A percentile compares a stretch with the other conserved stretches of the same genome.
These are phyloP conservation scores for Gallirallus australis DNA, from an alignment of 2,797 vertebrate genomes.

Conservation along the genomic window DNA sequence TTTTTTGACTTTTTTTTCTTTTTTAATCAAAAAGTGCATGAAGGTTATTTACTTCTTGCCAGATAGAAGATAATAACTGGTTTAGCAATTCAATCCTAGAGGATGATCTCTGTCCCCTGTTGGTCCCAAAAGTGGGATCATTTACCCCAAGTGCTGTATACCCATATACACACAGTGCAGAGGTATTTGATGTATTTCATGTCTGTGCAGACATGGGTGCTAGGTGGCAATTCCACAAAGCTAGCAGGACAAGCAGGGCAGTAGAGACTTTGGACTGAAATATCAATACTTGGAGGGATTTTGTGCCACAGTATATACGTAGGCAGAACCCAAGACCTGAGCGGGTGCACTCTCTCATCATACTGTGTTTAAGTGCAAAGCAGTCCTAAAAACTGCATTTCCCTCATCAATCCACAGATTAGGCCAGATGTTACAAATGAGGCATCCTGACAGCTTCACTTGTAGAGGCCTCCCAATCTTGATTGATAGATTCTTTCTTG, in stretches of 20 bases:
- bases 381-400: not conserved
- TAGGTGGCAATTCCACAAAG: no score
- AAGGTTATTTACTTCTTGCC: not conserved
- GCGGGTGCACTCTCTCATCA: not conserved
- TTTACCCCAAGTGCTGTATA: no score
- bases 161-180: no score
- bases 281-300: not conserved
- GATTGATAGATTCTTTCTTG: not conserved
- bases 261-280: not conserved
- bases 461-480: not conserved
- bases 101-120: not conserved
- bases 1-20: rapidly evolving
- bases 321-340: not conserved
- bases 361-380: not conserved
- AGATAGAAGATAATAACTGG: not conserved
- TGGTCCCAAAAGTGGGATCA: no score
- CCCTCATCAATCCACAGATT: not conserved
- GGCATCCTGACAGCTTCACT: not conserved
- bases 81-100: not conserved
- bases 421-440: not conserved
- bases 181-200: no score
- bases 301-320: not conserved
- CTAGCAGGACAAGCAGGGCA: not conserved
- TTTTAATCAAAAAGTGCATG: not conserved
- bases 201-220: no score